Evolutionary conservation across 2,113 vertebrate species (phyloP).

Genomic region (Delphinapterus leucas): DNA sequence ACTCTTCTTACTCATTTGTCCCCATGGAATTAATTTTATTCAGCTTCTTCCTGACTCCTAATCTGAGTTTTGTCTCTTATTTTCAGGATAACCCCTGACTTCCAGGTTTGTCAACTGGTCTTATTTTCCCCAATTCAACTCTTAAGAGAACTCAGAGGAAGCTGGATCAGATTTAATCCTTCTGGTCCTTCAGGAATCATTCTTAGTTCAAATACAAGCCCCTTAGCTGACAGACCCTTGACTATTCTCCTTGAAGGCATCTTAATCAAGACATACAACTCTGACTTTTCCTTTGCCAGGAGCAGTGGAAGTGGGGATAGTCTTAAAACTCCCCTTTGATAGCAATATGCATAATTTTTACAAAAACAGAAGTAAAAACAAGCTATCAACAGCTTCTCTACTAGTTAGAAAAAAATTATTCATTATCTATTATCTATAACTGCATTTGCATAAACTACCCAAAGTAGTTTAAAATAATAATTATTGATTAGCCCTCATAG

Average conservation of each 20-base stretch:
- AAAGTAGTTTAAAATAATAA: neutral
- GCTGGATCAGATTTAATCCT: neutral
- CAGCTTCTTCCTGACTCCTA: neutral
- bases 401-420: neutral
- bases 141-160: neutral
- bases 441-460: too few relatives aligned
- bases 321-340: neutral
- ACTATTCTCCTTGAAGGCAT: neutral
- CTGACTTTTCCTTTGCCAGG: neutral
- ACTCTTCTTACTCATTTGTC: neutral
- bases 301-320: fast-evolving
- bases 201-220: neutral
- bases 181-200: too few relatives aligned
- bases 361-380: neutral
- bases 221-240: neutral
- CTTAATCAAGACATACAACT: neutral
- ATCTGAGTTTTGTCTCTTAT: neutral
- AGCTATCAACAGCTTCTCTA: neutral
- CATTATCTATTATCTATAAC: neutral
- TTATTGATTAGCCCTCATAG: neutral
- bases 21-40: neutral
- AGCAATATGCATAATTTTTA: neutral
- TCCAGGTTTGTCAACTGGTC: neutral
- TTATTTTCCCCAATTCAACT: neutral
- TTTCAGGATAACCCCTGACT: neutral